Percentiles rank a stretch among this genome's conserved stretches.
phyloP scores from a whole-genome alignment of 2,888 invertebrate species.

The Hololepta plana region DNA sequence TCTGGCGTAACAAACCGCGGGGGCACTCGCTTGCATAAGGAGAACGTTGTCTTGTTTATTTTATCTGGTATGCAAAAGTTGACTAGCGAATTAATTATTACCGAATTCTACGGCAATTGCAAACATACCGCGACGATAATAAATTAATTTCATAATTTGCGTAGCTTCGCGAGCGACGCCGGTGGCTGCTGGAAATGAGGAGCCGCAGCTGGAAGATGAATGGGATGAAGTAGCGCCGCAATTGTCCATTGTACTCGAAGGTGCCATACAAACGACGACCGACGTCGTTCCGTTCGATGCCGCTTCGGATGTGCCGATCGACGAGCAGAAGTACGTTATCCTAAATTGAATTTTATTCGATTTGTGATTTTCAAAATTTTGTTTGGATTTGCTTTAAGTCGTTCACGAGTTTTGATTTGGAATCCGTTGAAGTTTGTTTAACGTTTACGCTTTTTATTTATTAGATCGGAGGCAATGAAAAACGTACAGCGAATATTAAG shows the following conservation, averaged over 20 bases:
- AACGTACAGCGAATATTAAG: conserved; percentile 64
- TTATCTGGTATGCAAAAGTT: no score
- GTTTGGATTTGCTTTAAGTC: no score
- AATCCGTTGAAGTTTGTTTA: no score
- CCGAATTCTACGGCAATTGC: conserved; percentile 7
- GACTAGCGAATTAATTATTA: conserved; percentile 10
- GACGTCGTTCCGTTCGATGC: conserved; percentile 72
- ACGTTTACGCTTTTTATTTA: conserved; percentile 18
- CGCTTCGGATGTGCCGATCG: conserved; percentile 62
- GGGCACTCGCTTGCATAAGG: no score
- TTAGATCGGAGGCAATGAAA: conserved; percentile 72
- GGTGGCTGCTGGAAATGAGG: conserved; percentile 2
- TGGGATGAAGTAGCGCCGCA: conserved; percentile 44
- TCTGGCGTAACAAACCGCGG: no score
- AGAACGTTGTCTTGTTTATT: no score
- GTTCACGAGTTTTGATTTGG: no score
- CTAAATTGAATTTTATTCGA: not conserved
- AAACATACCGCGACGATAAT: conserved; percentile 7
- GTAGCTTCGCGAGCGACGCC: conserved; percentile 8
- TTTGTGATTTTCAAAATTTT: no score
- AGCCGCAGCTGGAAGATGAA: conserved; percentile 25
- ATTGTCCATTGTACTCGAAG: conserved; percentile 27
- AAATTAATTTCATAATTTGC: conserved; percentile 11
- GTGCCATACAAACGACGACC: conserved; percentile 36
- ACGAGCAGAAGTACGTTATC: conserved; percentile 65